These are phyloP conservation scores for Cassiopea andromeda DNA, from an alignment of 30 jellyfish, hydroid and myxozoan genomes.

Conservation along the genomic window DNA sequence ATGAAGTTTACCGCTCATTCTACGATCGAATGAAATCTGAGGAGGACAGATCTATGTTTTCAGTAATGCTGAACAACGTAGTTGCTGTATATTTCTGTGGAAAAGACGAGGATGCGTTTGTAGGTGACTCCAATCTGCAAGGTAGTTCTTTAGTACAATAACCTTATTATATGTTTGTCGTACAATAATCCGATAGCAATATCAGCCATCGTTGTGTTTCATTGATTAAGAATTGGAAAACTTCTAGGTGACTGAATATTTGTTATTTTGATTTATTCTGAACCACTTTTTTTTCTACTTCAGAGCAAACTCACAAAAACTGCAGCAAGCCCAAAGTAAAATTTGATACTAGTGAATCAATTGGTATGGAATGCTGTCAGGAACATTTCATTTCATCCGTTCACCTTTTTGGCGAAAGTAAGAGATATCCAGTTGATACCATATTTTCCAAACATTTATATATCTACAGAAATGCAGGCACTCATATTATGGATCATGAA, in stretches of 20 bases:
- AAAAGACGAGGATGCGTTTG: neutral
- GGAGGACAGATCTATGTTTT: slow-evolving; percentile 30
- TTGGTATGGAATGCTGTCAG: slow-evolving; percentile 1
- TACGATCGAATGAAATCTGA: slow-evolving; percentile 37
- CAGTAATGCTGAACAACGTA: slow-evolving; percentile 12
- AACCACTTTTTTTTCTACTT: too few species aligned
- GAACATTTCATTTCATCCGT: slow-evolving; percentile 46
- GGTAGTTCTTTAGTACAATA: neutral
- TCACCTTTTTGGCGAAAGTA: slow-evolving; percentile 36
- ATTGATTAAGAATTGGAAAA: too few species aligned
- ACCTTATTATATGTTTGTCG: neutral
- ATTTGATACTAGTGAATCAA: slow-evolving; percentile 51
- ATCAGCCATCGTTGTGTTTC: too few species aligned
- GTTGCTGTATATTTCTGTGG: slow-evolving; percentile 40
- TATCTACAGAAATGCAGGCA: slow-evolving; percentile 27
- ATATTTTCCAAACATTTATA: slow-evolving; percentile 60
- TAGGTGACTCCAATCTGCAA: neutral
- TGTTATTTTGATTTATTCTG: too few species aligned
- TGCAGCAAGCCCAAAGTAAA: slow-evolving; percentile 38
- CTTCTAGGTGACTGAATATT: too few species aligned
- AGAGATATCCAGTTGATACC: neutral
- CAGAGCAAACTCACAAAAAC: slow-evolving; percentile 27
- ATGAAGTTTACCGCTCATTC: slow-evolving; percentile 63
- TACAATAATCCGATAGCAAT: too few species aligned
- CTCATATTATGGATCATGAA: slow-evolving; percentile 56